Evolutionary conservation across 2,888 invertebrate species (phyloP).

Genomic region (Bimastos eiseni): DNA sequence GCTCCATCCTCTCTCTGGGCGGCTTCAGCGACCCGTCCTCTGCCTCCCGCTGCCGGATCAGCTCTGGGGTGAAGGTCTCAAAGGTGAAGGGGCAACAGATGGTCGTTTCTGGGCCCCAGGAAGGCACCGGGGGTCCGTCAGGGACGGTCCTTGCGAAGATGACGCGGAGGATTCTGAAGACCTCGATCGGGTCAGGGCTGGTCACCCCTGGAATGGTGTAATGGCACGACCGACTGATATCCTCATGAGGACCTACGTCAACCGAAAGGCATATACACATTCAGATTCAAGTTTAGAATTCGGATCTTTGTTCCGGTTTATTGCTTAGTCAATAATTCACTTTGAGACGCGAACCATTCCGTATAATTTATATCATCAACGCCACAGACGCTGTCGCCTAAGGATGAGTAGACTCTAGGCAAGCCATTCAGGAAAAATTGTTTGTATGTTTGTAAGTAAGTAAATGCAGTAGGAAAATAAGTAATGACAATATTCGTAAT

Average conservation of each 20-base stretch:
- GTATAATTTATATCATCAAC: no score
- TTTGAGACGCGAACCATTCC: no score
- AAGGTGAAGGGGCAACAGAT: constrained; percentile 21
- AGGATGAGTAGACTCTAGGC: no score
- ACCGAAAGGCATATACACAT: background rate
- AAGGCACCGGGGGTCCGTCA: background rate
- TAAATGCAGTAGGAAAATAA: no score
- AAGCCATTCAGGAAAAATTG: no score
- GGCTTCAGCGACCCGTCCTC: background rate
- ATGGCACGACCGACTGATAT: constrained; percentile 19
- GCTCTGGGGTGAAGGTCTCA: constrained; percentile 21
- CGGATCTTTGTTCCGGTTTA: no score
- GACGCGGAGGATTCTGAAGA: constrained; percentile 22
- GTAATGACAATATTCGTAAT: no score
- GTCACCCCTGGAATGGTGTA: constrained; percentile 10
- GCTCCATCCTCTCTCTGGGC: constrained; percentile 13
- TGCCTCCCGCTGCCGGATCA: background rate
- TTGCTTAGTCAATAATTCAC: no score
- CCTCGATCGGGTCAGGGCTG: constrained; percentile 22
- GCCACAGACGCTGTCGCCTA: no score
- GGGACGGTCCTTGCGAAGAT: background rate
- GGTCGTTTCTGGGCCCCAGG: background rate
- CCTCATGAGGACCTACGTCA: background rate
- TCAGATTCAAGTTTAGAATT: background rate
- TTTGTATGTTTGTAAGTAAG: no score